phyloP scores from a whole-genome alignment of 2,113 vertebrate genomes.

The Pseudopodoces humilis region DNA sequence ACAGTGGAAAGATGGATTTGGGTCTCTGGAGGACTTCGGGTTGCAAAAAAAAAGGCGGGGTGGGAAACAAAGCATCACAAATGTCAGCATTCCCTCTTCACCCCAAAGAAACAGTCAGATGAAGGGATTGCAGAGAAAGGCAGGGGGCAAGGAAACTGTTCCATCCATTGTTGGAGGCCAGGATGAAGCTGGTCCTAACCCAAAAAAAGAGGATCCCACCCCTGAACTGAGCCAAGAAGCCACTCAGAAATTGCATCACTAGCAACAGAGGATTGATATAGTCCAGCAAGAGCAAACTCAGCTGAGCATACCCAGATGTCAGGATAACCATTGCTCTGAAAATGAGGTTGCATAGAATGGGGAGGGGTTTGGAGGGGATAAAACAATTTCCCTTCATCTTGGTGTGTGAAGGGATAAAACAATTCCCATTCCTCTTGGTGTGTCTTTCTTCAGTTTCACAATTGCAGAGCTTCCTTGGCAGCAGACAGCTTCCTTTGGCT shows the following conservation, averaged over 20 bases:
- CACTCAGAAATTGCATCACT: not conserved
- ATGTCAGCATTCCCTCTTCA: not conserved
- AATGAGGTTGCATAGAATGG: not conserved
- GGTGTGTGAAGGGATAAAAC: not conserved
- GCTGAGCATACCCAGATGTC: not conserved
- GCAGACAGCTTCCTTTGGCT: not conserved
- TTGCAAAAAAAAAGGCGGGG: not conserved
- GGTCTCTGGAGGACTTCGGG: not conserved
- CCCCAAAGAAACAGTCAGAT: not conserved
- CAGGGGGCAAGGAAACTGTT: not conserved
- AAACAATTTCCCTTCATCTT: not conserved
- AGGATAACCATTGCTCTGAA: not conserved
- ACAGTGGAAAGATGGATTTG: not conserved
- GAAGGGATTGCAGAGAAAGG: not conserved
- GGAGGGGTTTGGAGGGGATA: not conserved
- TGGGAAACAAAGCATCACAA: not conserved
- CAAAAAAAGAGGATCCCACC: not conserved
- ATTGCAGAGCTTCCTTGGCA: not conserved
- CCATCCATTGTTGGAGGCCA: not conserved
- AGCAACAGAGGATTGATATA: not conserved
- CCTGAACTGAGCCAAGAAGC: not conserved
- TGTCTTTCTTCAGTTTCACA: not conserved
- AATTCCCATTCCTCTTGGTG: conserved; percentile 2
- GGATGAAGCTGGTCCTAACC: not conserved
- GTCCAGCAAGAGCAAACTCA: not conserved